These are phyloP conservation scores for Henricia sp. DNA, from an alignment of 53 echinoderm and acorn worm genomes.

Conservation along the genomic window DNA sequence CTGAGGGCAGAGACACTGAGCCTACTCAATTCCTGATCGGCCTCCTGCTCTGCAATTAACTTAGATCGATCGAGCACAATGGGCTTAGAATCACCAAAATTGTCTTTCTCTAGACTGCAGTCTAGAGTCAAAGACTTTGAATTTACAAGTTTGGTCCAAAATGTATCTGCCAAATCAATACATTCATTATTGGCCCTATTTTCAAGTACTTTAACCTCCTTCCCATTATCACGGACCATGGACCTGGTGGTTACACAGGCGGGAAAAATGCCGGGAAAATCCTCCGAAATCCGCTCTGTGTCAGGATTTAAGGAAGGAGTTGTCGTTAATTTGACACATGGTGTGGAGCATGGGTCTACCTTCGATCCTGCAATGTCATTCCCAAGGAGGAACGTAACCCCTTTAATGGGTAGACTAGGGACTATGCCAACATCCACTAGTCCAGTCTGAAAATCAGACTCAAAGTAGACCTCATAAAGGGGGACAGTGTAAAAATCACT, in stretches of 20 bases:
- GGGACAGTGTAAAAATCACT: no score
- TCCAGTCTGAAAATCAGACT: no score
- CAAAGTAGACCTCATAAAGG: no score
- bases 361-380: not conserved
- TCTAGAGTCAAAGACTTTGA: not conserved
- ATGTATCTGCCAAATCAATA: not conserved
- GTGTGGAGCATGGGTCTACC: not conserved
- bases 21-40: not conserved
- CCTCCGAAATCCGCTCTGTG: not conserved
- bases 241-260: not conserved
- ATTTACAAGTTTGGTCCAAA: not conserved
- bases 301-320: not conserved
- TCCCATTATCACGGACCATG: not conserved
- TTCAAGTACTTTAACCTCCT: not conserved
- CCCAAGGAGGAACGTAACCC: not conserved
- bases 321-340: not conserved
- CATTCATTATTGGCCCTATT: not conserved
- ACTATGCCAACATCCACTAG: no score
- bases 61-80: not conserved
- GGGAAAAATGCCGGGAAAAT: not conserved
- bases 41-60: conserved; percentile 17
- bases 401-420: not conserved
- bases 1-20: not conserved
- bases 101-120: not conserved
- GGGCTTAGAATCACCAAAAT: not conserved